phyloP scores from a whole-genome alignment of 2,888 invertebrate genomes.

The Oligia fasciuncula region DNA sequence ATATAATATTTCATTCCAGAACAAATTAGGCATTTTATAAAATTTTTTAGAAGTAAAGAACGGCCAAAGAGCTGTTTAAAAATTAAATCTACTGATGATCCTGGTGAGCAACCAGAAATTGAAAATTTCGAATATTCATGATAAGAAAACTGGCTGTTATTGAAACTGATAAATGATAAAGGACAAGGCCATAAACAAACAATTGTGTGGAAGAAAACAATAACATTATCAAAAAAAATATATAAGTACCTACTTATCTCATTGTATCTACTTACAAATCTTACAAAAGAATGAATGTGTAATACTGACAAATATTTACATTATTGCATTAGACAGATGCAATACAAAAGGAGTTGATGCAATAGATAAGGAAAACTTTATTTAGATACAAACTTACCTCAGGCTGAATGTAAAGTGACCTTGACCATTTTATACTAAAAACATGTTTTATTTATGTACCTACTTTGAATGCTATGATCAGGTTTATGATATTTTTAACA shows the following conservation, averaged over 20 bases:
- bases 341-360: slow-evolving; percentile 46
- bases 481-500: neutral
- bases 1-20: no score
- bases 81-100: neutral
- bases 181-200: slow-evolving; percentile 14
- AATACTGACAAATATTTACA: slow-evolving; percentile 9
- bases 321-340: slow-evolving; percentile 20
- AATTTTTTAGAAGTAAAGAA: neutral
- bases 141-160: slow-evolving; percentile 15
- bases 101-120: neutral
- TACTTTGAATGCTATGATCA: neutral
- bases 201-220: slow-evolving; percentile 24
- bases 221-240: slow-evolving; percentile 1
- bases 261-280: neutral
- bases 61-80: neutral
- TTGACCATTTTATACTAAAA: slow-evolving; percentile 49
- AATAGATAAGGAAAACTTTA: slow-evolving; percentile 52
- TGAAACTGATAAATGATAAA: slow-evolving; percentile 25
- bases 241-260: neutral
- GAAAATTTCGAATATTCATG: slow-evolving; percentile 20
- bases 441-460: slow-evolving; percentile 39
- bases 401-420: slow-evolving; percentile 37
- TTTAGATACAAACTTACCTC: slow-evolving; percentile 40
- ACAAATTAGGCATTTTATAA: neutral
- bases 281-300: slow-evolving; percentile 22